Percentiles rank a stretch among this genome's conserved stretches.
Evolutionary conservation across 53 echinoderm and acorn worm species (phyloP).

Genomic region (Henricia sp.): DNA sequence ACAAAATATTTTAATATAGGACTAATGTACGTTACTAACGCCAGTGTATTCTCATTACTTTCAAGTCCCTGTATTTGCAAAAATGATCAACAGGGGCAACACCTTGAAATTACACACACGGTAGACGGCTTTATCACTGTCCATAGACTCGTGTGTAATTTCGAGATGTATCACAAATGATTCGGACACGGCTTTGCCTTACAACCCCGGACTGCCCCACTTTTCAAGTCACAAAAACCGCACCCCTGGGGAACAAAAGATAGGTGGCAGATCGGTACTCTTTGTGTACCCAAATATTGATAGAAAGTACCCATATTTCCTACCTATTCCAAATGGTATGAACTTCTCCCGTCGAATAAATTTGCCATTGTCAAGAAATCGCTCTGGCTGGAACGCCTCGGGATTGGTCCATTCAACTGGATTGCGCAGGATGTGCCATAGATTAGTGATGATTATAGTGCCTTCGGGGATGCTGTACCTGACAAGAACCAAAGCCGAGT

Average conservation of each 20-base stretch:
- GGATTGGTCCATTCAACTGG: constrained; percentile 9
- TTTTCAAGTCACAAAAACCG: neutral
- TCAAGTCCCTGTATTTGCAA: neutral
- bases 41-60: neutral
- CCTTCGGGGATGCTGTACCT: constrained; percentile 9
- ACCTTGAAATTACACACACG: neutral
- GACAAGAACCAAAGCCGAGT: neutral
- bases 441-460: neutral
- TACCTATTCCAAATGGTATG: constrained; percentile 28
- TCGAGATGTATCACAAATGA: neutral
- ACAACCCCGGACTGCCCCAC: neutral
- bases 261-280: neutral
- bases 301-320: neutral
- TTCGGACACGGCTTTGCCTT: neutral
- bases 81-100: neutral
- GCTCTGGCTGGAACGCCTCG: constrained; percentile 1
- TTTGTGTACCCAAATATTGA: neutral
- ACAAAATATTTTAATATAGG: neutral
- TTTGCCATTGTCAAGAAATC: constrained; percentile 18
- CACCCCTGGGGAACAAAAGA: neutral
- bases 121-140: no score
- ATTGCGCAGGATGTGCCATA: constrained; percentile 1
- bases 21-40: neutral
- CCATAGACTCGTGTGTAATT: no score
- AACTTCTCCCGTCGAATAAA: neutral